phyloP scores from a whole-genome alignment of 2,113 vertebrate species.

The Pelusios castaneus region DNA sequence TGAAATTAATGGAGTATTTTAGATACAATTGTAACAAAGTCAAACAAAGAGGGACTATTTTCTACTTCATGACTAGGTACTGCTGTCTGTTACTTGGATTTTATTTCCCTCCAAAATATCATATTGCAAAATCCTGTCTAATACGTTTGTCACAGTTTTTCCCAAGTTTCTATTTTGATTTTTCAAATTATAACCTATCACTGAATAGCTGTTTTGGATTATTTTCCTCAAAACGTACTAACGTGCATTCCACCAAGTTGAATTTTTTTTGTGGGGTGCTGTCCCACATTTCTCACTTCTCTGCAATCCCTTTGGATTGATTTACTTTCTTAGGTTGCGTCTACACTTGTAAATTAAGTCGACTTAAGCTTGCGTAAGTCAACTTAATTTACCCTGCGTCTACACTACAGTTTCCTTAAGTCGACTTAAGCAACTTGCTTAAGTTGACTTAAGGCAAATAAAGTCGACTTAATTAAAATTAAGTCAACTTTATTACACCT shows the following conservation, averaged over 20 bases:
- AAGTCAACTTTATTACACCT: too few species aligned
- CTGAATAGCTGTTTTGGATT: background rate
- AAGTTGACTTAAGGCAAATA: too few species aligned
- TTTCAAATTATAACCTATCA: background rate
- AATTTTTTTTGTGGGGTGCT: background rate
- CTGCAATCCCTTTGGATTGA: background rate
- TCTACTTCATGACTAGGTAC: background rate
- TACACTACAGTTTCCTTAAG: too few species aligned
- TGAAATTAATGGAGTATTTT: slow-evolving; percentile 3
- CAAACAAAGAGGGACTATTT: background rate
- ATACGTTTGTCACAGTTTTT: background rate
- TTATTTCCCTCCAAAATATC: background rate
- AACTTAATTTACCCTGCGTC: too few species aligned
- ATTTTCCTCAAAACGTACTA: background rate
- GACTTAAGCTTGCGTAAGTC: too few species aligned
- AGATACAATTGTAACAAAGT: background rate
- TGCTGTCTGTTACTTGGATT: background rate
- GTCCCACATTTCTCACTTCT: background rate
- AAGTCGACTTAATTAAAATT: too few species aligned
- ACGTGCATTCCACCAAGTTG: background rate
- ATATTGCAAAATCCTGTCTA: background rate
- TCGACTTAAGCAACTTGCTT: too few species aligned
- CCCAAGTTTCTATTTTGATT: background rate
- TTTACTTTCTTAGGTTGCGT: background rate
- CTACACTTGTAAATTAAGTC: too few species aligned